A percentile compares a stretch with the other conserved stretches of the same genome.
Conservation (phyloP, 2,113 vertebrate genomes). For the Corythoichthys haematopterus region DNA sequence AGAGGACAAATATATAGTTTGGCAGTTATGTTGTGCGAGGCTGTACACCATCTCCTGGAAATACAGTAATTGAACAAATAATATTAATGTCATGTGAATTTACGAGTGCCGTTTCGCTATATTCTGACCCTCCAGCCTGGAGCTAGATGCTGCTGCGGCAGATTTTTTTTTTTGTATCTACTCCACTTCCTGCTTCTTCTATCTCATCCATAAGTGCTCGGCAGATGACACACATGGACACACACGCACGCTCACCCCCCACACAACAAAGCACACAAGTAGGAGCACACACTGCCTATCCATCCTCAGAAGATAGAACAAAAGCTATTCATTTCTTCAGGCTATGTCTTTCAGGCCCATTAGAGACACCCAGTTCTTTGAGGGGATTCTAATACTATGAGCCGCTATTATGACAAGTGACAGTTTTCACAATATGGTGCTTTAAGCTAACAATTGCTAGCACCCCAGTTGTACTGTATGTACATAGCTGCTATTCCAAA, state of each 20-base stretch:
- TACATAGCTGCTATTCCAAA: neutral
- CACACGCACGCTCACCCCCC: constrained; percentile 5
- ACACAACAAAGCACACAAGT: constrained; percentile 7
- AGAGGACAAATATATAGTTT: neutral
- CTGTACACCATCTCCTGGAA: neutral
- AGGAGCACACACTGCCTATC: constrained; percentile 29
- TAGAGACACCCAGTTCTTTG: constrained; percentile 39
- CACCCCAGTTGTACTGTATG: constrained; percentile 19
- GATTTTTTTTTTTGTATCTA: constrained; percentile 52
- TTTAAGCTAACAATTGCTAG: constrained; percentile 18
- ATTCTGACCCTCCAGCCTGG: constrained; percentile 29
- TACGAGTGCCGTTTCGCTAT: neutral
- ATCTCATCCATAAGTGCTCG: constrained; percentile 36
- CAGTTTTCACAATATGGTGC: constrained; percentile 31
- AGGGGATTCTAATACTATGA: constrained; percentile 48
- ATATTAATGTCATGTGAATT: constrained; percentile 13
- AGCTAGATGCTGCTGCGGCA: constrained; percentile 32
- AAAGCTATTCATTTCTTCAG: constrained; percentile 66
- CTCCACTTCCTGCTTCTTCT: constrained; percentile 46
- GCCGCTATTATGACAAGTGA: constrained; percentile 31
- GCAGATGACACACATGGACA: constrained; percentile 31
- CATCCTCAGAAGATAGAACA: constrained; percentile 57
- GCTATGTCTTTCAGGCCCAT: constrained; percentile 53
- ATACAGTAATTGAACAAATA: neutral
- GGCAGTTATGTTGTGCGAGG: neutral